These are phyloP conservation scores for Drosophila pandora DNA, from an alignment of 1,140 invertebrate genomes.

Conservation along the genomic window DNA sequence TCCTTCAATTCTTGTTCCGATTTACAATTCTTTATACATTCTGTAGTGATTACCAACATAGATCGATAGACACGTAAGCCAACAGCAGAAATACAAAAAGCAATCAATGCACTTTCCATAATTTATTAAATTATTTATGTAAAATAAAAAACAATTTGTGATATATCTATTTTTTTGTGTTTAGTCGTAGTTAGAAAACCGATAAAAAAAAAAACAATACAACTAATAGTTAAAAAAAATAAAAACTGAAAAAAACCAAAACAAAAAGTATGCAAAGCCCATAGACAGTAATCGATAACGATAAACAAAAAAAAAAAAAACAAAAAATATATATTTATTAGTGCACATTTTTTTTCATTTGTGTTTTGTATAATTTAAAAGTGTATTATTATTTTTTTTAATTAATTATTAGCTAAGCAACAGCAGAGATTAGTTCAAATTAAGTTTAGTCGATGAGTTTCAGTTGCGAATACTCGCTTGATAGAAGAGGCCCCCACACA, in stretches of 20 bases:
- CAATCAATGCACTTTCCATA: slow-evolving; percentile 44
- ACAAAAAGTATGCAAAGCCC: slow-evolving; percentile 52
- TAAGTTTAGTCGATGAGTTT: slow-evolving; percentile 48
- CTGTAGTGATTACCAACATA: slow-evolving; percentile 5
- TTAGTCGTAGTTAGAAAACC: slow-evolving; percentile 56
- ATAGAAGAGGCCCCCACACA: slow-evolving; percentile 12
- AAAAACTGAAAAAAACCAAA: slow-evolving; percentile 44
- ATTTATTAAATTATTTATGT: slow-evolving; percentile 40
- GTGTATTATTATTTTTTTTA: slow-evolving; percentile 24
- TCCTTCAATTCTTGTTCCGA: slow-evolving; percentile 67
- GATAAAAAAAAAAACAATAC: slow-evolving; percentile 40
- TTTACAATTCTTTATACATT: slow-evolving; percentile 56
- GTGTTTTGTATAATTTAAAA: background rate
- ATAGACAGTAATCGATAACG: slow-evolving; percentile 31
- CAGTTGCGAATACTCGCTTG: slow-evolving; percentile 19
- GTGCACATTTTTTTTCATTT: slow-evolving; percentile 34
- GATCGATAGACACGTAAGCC: slow-evolving; percentile 24
- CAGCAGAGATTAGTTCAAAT: slow-evolving; percentile 32
- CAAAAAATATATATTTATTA: slow-evolving; percentile 33
- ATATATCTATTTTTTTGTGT: slow-evolving; percentile 65
- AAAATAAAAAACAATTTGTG: slow-evolving; percentile 55
- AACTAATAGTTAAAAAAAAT: slow-evolving; percentile 30
- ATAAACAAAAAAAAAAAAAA: slow-evolving; percentile 30
- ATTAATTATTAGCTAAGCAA: slow-evolving; percentile 8
- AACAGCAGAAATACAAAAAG: slow-evolving; percentile 45